Base-by-base conservation (phyloP, 1,140 invertebrate genomes). In the Lepidurus apus region DNA sequence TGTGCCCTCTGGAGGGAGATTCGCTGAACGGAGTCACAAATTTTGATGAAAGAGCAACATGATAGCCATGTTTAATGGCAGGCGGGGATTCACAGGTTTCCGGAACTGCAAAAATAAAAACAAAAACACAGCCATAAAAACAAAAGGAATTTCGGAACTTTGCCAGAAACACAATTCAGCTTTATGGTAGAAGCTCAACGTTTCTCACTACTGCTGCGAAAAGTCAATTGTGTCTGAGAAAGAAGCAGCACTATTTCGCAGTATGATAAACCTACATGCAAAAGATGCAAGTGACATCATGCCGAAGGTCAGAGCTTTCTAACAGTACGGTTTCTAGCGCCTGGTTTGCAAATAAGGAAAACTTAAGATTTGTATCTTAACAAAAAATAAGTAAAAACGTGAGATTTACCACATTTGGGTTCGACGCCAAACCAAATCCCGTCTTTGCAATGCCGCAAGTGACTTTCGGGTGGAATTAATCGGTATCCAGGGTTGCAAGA, bases 401-500 rank as follows among this genome's bases (percentile, higher is more conserved):
- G 13, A 34, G 34, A 24, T 47, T 17, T 77, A 77, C 75, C 43
- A 45, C 75, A 77, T 47, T 77, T 77, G 75, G 75, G 75, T 21
- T 42, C 43, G 13, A 77, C 44, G 10, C 75, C 75, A 42, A 47
- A 45, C 75, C 75, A 77, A 34, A 43, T 47, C 5, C 75, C 75
- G 43, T 77, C 47, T 34, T n/a, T 45, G 24, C 75, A 77, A 21
- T 42, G 26, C 10, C 75, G 75, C 24, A 77, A n/a, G 24, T 42
- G 43, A n/a, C 75, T 77, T 45, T 77, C 75, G 17, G 75, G 75
- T 21, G 75, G 75, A 47, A 45, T 17, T 43, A 77, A 45, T n/a
- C 47, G 43, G 75, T 42, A 77, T 0, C 75, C 75, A 17, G 43
- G 24, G 43, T 44, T 77, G 42, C 75, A 77, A 65, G 53, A n/a